A percentile compares a stretch with the other conserved stretches of the same genome.
These are phyloP conservation scores for Sorex fumeus DNA, from an alignment of 2,113 vertebrate species.

Conservation along the genomic window DNA sequence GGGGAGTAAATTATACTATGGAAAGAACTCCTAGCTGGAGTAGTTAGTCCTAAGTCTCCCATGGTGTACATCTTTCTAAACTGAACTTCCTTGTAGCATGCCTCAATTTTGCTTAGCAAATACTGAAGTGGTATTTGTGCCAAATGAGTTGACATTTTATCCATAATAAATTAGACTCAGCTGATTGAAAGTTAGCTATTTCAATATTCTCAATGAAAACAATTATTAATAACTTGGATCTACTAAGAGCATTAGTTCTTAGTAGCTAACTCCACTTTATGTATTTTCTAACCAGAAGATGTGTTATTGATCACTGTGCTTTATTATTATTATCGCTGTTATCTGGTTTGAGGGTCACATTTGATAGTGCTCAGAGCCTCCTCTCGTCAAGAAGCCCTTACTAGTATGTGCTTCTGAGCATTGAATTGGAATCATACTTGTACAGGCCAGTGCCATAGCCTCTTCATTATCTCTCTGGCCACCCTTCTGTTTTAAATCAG, in stretches of 20 bases:
- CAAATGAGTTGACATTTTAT: constrained; percentile 57
- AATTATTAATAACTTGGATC: constrained; percentile 43
- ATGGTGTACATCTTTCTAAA: neutral
- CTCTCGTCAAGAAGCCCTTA: too few species aligned
- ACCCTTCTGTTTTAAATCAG: constrained; percentile 48
- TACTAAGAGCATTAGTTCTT: neutral
- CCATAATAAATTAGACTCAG: constrained; percentile 21
- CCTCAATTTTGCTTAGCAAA: constrained; percentile 38
- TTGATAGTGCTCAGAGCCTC: too few species aligned
- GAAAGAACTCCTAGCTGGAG: neutral
- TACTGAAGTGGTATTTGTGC: constrained; percentile 26
- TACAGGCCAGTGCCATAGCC: too few species aligned
- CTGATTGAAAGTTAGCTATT: constrained; percentile 45
- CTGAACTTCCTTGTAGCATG: neutral
- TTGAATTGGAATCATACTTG: too few species aligned
- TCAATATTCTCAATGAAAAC: constrained; percentile 13
- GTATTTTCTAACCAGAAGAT: constrained; percentile 58
- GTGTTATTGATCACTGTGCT: neutral
- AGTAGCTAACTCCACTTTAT: neutral
- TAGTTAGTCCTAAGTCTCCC: neutral
- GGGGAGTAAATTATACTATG: neutral
- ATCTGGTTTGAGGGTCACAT: too few species aligned
- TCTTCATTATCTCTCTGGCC: too few species aligned
- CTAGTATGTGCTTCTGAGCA: too few species aligned
- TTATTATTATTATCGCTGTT: neutral